Evolutionary conservation across 2,113 vertebrate species (phyloP).

Genomic region (Ancistrus triradiatus): DNA sequence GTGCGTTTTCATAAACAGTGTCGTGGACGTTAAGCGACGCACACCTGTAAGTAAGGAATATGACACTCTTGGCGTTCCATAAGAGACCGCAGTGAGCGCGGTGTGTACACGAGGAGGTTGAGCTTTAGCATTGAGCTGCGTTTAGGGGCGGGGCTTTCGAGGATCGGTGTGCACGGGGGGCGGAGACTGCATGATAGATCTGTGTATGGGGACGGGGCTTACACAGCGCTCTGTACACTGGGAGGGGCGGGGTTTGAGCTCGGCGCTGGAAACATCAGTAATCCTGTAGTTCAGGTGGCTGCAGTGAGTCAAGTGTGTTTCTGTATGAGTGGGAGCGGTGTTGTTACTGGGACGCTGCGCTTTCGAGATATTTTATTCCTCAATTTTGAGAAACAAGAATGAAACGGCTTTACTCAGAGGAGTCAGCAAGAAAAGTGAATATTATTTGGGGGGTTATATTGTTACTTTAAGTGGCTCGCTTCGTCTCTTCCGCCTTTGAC

Average conservation of each 20-base stretch:
- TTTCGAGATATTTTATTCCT: too few relatives aligned
- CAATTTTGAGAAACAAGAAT: constrained; percentile 1
- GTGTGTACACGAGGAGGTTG: background rate
- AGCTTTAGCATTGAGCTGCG: background rate
- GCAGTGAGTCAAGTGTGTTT: constrained; percentile 50
- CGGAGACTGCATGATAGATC: constrained; percentile 36
- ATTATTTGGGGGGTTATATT: background rate
- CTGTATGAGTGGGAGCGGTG: constrained; percentile 46
- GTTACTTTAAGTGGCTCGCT: background rate
- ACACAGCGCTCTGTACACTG: constrained; percentile 56
- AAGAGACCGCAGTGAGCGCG: background rate
- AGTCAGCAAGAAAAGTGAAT: background rate
- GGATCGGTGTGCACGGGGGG: constrained; percentile 32
- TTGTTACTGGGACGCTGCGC: background rate
- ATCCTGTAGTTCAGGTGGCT: constrained; percentile 74
- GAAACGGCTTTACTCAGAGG: background rate
- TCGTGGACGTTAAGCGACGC: too few relatives aligned
- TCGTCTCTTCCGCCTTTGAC: constrained; percentile 34
- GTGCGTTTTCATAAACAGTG: too few relatives aligned
- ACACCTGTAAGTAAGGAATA: too few relatives aligned
- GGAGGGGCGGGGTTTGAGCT: constrained; percentile 72
- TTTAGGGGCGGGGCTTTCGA: background rate
- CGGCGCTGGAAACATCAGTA: constrained; percentile 65
- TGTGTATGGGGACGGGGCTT: constrained; percentile 64
- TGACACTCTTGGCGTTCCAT: background rate